These are phyloP conservation scores for Schizotus pectinicornis DNA, from an alignment of 2,888 invertebrate species.

Conservation along the genomic window DNA sequence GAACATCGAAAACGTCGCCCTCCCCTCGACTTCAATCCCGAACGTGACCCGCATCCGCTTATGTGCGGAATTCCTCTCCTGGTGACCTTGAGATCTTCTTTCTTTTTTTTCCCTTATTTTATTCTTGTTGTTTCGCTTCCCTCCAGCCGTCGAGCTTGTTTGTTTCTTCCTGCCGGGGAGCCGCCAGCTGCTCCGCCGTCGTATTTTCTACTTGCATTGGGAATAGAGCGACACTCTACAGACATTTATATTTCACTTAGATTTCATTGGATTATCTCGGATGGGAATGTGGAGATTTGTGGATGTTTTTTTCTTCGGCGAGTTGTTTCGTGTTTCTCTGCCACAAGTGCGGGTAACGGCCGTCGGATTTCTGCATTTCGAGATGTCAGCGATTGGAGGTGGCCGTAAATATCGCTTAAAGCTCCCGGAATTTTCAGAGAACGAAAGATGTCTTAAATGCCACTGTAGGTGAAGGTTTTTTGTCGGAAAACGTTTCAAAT, in stretches of 20 bases:
- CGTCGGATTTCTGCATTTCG: background rate
- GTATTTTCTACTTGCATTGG: conserved; percentile 41
- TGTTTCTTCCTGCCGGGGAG: conserved; percentile 38
- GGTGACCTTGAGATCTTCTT: conserved; percentile 39
- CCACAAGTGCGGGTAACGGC: conserved; percentile 1
- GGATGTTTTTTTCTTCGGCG: conserved; percentile 39
- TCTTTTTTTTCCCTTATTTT: conserved; percentile 41
- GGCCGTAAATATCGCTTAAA: conserved; percentile 1
- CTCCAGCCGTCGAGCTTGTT: conserved; percentile 20
- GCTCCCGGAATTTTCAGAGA: background rate
- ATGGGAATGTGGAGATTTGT: conserved; percentile 49
- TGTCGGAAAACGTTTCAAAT: background rate
- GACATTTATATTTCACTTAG: conserved; percentile 51
- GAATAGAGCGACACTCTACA: conserved; percentile 43
- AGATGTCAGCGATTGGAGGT: background rate
- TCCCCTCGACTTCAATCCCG: conserved; percentile 39
- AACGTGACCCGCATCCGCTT: conserved; percentile 50
- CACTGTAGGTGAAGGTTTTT: background rate
- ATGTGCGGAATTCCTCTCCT: conserved; percentile 34
- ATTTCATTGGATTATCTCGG: conserved; percentile 49
- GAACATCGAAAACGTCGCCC: conserved; percentile 30
- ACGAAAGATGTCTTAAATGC: background rate
- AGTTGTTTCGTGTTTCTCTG: conserved; percentile 33
- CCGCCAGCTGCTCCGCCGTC: conserved; percentile 33
- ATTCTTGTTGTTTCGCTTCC: conserved; percentile 12